Evolutionary conservation across 2,113 vertebrate species (phyloP).

Genomic region (Stercorarius parasiticus): DNA sequence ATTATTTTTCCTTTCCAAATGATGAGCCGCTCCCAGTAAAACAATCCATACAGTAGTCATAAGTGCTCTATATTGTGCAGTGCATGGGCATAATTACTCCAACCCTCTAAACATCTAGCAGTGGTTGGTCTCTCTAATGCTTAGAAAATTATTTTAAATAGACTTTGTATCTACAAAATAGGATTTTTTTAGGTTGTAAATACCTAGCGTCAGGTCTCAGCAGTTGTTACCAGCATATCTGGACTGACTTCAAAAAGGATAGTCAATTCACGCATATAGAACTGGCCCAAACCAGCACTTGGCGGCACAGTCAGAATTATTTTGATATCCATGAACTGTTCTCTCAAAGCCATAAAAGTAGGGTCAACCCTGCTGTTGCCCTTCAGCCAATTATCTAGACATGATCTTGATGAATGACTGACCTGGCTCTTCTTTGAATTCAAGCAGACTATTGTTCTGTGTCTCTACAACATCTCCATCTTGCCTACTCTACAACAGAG

Average conservation of each 20-base stretch:
- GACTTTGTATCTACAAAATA: background rate
- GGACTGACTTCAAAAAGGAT: background rate
- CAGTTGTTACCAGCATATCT: background rate
- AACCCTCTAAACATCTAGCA: background rate
- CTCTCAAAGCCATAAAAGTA: background rate
- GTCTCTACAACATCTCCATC: background rate
- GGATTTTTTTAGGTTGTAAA: background rate
- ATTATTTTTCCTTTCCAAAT: slow-evolving; percentile 18
- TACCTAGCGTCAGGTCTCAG: background rate
- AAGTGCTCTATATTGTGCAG: slow-evolving; percentile 4
- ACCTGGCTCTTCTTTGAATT: background rate
- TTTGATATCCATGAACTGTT: background rate
- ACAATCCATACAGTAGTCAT: background rate
- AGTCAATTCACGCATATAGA: background rate
- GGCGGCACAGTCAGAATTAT: background rate
- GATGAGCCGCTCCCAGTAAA: background rate
- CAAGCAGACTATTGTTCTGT: background rate
- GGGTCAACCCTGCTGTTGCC: background rate
- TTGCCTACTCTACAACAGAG: background rate
- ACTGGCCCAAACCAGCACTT: background rate
- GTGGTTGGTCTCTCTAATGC: slow-evolving; percentile 1
- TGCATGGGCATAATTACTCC: slow-evolving; percentile 27
- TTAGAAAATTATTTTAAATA: slow-evolving; percentile 41
- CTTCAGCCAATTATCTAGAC: background rate
- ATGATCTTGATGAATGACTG: background rate